Conservation (phyloP, 53 echinoderm and acorn worm genomes). For the Hippasteria phrygiana region DNA sequence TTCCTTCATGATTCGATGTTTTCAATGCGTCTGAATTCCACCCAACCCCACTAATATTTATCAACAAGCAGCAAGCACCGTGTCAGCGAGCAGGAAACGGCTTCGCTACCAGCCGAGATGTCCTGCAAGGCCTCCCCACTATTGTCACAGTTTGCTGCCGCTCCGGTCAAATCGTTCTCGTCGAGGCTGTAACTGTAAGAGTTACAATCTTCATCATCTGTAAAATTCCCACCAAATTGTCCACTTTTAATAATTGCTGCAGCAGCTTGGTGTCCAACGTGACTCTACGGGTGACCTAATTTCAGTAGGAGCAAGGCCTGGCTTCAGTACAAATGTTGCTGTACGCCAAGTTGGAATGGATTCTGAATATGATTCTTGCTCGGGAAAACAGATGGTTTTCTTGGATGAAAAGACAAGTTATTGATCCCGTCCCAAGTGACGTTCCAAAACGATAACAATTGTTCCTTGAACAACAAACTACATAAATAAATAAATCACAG, state of each 20-base stretch:
- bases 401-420: background rate
- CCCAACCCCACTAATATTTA: background rate
- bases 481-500: too few relatives aligned
- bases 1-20: background rate
- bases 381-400: conserved; percentile 1
- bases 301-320: background rate
- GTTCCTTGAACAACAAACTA: background rate
- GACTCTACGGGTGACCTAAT: background rate
- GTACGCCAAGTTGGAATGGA: background rate
- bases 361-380: background rate
- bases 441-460: background rate
- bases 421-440: background rate
- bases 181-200: background rate
- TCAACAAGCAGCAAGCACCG: background rate
- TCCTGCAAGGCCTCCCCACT: background rate
- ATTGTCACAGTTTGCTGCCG: background rate
- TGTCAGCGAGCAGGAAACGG: background rate
- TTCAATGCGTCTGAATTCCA: too few relatives aligned
- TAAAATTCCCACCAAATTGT: background rate
- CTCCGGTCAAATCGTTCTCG: background rate
- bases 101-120: background rate
- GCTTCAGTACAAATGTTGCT: background rate
- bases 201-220: background rate
- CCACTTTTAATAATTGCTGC: background rate
- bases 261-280: background rate